Conservation (phyloP, 2,113 vertebrate genomes). For the Fregetta grallaria region DNA sequence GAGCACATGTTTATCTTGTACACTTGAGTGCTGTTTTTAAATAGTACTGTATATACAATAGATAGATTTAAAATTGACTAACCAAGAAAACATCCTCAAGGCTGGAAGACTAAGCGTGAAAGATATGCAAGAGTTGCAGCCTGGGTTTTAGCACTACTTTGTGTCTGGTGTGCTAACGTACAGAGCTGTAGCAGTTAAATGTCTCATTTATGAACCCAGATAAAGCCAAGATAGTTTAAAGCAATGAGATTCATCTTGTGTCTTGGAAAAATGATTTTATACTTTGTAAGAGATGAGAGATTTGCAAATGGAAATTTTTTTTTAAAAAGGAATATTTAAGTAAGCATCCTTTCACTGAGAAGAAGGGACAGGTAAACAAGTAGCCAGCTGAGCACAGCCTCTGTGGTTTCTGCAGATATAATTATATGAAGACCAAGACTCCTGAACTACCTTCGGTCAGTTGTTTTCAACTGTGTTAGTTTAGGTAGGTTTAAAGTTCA, state of each 20-base stretch:
- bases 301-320: not conserved
- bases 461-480: not conserved
- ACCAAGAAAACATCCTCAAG: constrained; percentile 48
- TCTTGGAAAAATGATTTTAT: not conserved
- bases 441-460: not conserved
- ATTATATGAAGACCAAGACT: not conserved
- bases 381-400: not conserved
- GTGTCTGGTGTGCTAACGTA: not conserved
- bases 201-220: not conserved
- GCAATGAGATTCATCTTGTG: not conserved
- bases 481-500: not conserved
- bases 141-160: not conserved
- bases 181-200: not conserved
- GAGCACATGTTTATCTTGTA: constrained; percentile 53
- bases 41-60: not conserved
- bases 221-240: constrained; percentile 29
- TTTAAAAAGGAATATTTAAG: not conserved
- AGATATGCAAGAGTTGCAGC: not conserved
- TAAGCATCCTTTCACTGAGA: not conserved
- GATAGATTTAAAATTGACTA: constrained; percentile 53
- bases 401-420: not conserved
- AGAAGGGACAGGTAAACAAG: not conserved
- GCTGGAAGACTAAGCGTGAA: not conserved
- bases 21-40: constrained; percentile 48
- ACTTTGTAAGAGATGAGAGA: not conserved